Conservation (phyloP, 2,797 vertebrate species). For the Aplochiton taeniatus region DNA sequence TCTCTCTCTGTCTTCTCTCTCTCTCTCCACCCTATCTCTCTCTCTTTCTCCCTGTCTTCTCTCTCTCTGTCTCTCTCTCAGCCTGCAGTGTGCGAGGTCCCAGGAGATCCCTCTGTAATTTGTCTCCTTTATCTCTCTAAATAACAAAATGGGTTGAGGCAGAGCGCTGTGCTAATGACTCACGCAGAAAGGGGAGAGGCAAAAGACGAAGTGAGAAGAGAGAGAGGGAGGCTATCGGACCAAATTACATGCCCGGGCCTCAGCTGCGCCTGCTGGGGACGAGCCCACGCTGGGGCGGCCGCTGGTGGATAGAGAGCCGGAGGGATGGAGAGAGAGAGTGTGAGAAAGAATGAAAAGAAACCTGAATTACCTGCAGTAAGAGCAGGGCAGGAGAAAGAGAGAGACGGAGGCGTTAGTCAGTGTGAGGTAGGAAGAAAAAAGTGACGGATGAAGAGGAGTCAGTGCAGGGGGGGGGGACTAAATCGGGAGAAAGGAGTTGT, state of each 20-base stretch:
- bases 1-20: too few relatives aligned
- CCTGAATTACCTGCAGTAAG: too few relatives aligned
- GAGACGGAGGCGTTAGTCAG: background rate
- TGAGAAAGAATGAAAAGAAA: background rate
- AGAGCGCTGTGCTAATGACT: slow-evolving; percentile 44
- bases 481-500: too few relatives aligned
- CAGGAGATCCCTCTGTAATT: slow-evolving; percentile 45
- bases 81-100: too few relatives aligned
- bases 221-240: slow-evolving; percentile 19
- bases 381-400: background rate
- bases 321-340: background rate
- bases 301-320: too few relatives aligned
- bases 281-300: background rate
- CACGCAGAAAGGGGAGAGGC: slow-evolving; percentile 41
- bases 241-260: slow-evolving; percentile 51
- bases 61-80: slow-evolving; percentile 37
- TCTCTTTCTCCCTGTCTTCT: slow-evolving; percentile 23
- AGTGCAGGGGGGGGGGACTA: too few relatives aligned
- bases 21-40: too few relatives aligned
- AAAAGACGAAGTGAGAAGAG: slow-evolving; percentile 36
- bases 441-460: too few relatives aligned
- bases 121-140: slow-evolving; percentile 64
- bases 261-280: slow-evolving; percentile 46
- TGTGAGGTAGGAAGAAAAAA: too few relatives aligned
- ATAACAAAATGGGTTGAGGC: slow-evolving; percentile 55